Evolutionary conservation across 2,797 vertebrate genomes (phyloP), one percentile per base, ranked within the genome.

Genomic region (Spatula versicolor): DNA sequence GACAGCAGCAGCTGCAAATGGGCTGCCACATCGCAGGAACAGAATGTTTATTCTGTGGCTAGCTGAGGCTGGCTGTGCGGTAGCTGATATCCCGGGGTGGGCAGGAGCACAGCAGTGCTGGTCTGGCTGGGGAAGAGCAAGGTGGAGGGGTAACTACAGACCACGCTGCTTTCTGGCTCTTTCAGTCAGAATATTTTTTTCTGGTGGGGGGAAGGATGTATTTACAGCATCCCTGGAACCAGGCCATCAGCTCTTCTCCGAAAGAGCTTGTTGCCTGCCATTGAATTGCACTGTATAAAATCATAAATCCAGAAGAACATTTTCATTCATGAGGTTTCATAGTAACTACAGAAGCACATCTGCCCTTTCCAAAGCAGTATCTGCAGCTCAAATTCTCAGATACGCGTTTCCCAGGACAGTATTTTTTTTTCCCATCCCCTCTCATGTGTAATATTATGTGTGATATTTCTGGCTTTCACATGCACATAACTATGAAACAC

Each of bases 241-340:
- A 4, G 69, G 82, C 46, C 86, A 56, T 72, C 63, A 86, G 50
- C 52, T 82, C 72, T 91, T 81, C 86, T 60, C 88, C 76, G 76
- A 83, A 79, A 95, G 59, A 72, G 30, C 50, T 87, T 74, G 25
- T 79, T 95, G 85, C 75, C 63, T 75, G 48, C 69, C 84, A 80
- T 78, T 74, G 88, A 46, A 68, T 43, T 74, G 39, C 79, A 64
- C 78, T 52, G 74, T 62, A 17, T 82, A 66, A 80, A 59, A 78
- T 89, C 88, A 80, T 60, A 90, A 93, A 94, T 86, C 67, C 21
- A 46, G 77, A 86, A 67, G 28, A 71, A 63, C 35, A 13, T 84
- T 85, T 94, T 95, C 92, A 97, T 97, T 97, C 86, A 94, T 48
- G 92, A 79, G 82, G n/a, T 86, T 71, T 86, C 90, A 71, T 10